Evolutionary conservation across 2,797 vertebrate species (phyloP), one percentile per base, ranked within the genome.

Genomic region (Pantherophis vulpinus): DNA sequence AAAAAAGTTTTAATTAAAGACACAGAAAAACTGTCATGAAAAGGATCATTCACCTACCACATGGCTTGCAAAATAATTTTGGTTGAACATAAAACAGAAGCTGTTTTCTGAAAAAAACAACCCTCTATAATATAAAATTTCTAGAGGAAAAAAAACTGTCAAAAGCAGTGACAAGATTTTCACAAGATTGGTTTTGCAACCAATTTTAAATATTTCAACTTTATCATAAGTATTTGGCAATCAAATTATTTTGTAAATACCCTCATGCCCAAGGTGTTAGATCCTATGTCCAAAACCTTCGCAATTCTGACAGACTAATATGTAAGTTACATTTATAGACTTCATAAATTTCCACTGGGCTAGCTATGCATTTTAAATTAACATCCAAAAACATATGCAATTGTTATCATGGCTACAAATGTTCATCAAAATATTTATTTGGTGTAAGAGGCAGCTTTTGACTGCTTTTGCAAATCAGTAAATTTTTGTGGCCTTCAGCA

Each of bases 1-100:
- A 89, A 32, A 89, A n/a, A 88, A 11, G 23, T 27, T 89, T 93
- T 66, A 93, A 93, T 93, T 86, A 89, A 89, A 89, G 88, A 93
- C 63, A 59, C n/a, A 91, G 58, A 89, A 74, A 89, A 93, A 66
- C 32, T 20, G n/a, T 56, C 70, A 89, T 89, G 70, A 86, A 91
- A 91, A 51, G 32, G 61, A 86, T 91, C 47, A 54, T 91, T 89
- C 59, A 47, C 42, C 29, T n/a, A 86, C 42, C 54, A 4, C 5
- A 1, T 58, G 63, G 37, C 70, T 47, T 89, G 87, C 56, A 91
- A 89, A 88, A 87, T 25, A 42, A 42, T n/a, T n/a, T 88, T 89
- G 79, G 51, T n/a, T 37, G 18, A 88, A 54, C 83, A 63, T 32
- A 29, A 54, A 91, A 89, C n/a, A 58, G 58, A 88, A 91, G 18